Base-by-base conservation (phyloP, 2,797 vertebrate species). In the Microctenopoma stevenorrisi region DNA sequence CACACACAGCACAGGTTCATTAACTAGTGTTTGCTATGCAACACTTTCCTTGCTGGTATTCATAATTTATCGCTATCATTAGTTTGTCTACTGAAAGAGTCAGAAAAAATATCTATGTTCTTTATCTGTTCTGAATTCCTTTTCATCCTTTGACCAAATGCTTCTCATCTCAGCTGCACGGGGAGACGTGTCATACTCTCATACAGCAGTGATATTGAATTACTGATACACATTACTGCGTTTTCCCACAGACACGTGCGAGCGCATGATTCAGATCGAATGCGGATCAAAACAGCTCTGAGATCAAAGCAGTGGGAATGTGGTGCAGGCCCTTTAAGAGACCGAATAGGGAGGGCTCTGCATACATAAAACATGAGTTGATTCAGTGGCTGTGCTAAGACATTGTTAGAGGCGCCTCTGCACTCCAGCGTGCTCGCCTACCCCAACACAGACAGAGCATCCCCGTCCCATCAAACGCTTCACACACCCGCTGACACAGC, bases 311-410 rank as follows among this genome's bases (percentile, higher is more conserved):
- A 49, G 28, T 9, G 8, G 46, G 68, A 63, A 44, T n/a, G 50
- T 7, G 46, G 73, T 2, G 63, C 88, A 69, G 90, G 85, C 90
- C 85, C 93, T 94, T 94, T 94, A 94, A 93, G 91, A 92, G 87
- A 59, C 84, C 28, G 79, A 50, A 18, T 0, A 79, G 85, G 85
- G 86, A 84, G 89, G 88, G 87, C 62, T 68, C 42, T 76, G 87
- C 93, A 92, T 94, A 91, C 94, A 95, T 96, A 94, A 95, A 89
- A 94, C 94, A 95, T 94, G 95, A 95, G 94, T 92, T 93, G 83
- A 91, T 92, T 94, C 93, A 93, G 92, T 91, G 92, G 90, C 88
- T 88, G 81, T 87, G 85, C 88, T 84, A 92, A 94, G 95, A 95
- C 88, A 84, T 94, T 94, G 94, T 92, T 91, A 90, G 86, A 64